Base-by-base conservation (phyloP, 2,797 vertebrate species). In the Anguilla marmorata region DNA sequence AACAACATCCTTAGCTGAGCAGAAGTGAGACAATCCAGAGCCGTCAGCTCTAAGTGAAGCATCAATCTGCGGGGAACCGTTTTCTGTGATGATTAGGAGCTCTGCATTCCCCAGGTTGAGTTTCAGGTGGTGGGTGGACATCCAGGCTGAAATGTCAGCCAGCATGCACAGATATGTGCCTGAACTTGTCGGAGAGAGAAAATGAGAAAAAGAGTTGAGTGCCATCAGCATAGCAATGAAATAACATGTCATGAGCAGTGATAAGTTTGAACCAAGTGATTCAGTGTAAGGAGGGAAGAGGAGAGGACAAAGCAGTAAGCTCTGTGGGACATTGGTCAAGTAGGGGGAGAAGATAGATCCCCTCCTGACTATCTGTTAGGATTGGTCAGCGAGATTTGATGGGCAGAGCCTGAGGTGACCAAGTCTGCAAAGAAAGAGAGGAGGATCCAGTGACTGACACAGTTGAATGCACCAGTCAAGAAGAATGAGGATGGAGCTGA, bases 41-140 rank as follows among this genome's bases (percentile, higher is more conserved):
- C 63, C 63, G n/a, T 66, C 63, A 66, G 63, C 63, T n/a, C 24
- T 66, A 24, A 66, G n/a, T 19, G 56, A 58, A 19, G 24, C 63
- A 24, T 60, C 16, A 60, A 60, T 60, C 58, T 14, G 41, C 16
- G 3, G 12, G 58, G 58, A 60, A 24, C 58, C 58, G 14, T 60
- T 60, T 60, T 16, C 19, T 60, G 21, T 21, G 58, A 54, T 9
- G 58, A 60, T 24, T 19, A 60, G 58, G 16, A 24, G 12, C 19
- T 60, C 58, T 60, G 58, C 58, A 2, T 60, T 24, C 21, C 24
- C 24, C 24, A 66, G 63, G 21, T 66, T 66, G 63, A n/a, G 21
- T 66, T 66, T 66, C 24, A 66, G n/a, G 63, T 66, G 63, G 63
- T 66, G 63, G 63, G 63, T 66, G 24, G 63, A 66, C n/a, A 66